Conservation (phyloP, 2,113 vertebrate genomes). For the Gnathonemus longibarbis region DNA sequence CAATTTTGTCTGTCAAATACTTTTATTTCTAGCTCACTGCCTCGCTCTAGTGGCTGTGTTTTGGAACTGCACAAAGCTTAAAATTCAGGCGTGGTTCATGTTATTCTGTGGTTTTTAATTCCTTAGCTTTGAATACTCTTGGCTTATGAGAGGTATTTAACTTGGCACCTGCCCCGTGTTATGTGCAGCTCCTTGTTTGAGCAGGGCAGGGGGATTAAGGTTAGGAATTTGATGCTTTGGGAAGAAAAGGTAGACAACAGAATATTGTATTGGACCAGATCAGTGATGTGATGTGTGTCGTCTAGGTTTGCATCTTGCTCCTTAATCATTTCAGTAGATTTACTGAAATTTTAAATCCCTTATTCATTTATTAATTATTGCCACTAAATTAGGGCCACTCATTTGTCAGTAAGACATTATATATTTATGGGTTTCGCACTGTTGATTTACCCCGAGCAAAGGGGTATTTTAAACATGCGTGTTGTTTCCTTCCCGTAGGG, state of each 20-base stretch:
- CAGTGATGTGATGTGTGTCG: not conserved
- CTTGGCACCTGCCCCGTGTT: not conserved
- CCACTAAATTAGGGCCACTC: not conserved
- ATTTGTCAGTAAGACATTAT: not conserved
- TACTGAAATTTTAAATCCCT: not conserved
- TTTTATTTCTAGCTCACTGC: not conserved
- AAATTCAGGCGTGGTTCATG: not conserved
- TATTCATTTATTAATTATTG: not conserved
- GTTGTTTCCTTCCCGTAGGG: conserved; percentile 58
- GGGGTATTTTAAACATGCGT: not conserved
- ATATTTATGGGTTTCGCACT: not conserved
- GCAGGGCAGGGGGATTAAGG: not conserved
- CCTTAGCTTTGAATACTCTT: not conserved
- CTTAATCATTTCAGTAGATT: not conserved
- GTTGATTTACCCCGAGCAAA: not conserved
- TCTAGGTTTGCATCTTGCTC: not conserved
- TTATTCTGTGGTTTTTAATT: not conserved
- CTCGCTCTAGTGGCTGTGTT: not conserved
- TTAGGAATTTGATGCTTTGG: not conserved
- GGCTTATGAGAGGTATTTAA: not conserved
- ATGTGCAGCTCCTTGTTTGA: not conserved
- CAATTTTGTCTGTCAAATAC: not conserved
- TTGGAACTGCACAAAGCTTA: not conserved
- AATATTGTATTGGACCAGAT: not conserved
- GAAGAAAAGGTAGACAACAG: not conserved